Evolutionary conservation across 2,888 invertebrate genomes (phyloP), one percentile per base, ranked within the genome.

Genomic region (Boloria euphrosyne): DNA sequence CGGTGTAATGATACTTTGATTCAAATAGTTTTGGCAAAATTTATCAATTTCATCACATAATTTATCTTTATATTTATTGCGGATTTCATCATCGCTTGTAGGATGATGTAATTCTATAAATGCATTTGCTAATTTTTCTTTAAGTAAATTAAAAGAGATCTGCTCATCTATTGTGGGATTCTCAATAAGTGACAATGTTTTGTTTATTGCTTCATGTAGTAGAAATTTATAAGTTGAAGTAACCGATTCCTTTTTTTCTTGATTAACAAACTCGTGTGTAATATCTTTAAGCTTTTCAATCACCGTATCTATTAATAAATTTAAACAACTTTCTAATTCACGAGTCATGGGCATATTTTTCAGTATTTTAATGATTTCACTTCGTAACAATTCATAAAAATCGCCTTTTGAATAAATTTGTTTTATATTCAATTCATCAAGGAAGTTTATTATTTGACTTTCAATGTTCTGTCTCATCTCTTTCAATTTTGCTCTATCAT

Each of bases 51-150:
- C 80, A 31, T 80, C 69, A 0, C 66, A 68, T 27, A 89, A 80
- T 74, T 80, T 83, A 4, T 66, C 70, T 69, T 77, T 83, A 13
- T 78, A 79, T 69, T 74, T 78, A 2, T 54, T 47, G 17, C 71
- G 67, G 53, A 75, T 64, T 22, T 75, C 69, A 17, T 74, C 68
- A 58, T 81, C 72, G 2, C 73, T 70, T 7, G 77, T 76, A 3
- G 77, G 66, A 70, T 78, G 83, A 69, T 81, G 76, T 57, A 88
- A 74, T 62, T 81, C 81, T 13, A 89, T 79, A 69, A 82, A 89
- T 14, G 86, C 84, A 60, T 89, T 85, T 14, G 81, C 83, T 51
- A 89, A 59, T 64, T 77, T 78, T 46, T 86, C 83, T 77, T 84
- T 86, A 2, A 87, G 69, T 5, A 77, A 58, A 69, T 87, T 82